phyloP scores from a whole-genome alignment of 2,888 invertebrate genomes.

The Nowickia ferox region DNA sequence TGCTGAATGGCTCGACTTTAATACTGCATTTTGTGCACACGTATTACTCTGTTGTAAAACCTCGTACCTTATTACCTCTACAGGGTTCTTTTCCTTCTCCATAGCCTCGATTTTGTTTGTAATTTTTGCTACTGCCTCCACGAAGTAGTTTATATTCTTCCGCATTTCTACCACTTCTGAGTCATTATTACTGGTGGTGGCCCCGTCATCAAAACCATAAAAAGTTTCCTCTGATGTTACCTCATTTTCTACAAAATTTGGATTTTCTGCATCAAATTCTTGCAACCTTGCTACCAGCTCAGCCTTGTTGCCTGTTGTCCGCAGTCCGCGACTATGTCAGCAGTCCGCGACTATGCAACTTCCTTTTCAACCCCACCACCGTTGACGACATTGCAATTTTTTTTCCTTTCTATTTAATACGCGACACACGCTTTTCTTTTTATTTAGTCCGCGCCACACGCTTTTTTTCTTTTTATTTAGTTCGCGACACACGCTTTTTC shows the following conservation, averaged over 20 bases:
- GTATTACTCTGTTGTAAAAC: too few species aligned
- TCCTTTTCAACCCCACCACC: conserved; percentile 16
- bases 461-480: too few species aligned
- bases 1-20: too few species aligned
- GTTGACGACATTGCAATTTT: not conserved
- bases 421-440: too few species aligned
- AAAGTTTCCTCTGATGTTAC: not conserved
- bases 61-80: too few species aligned
- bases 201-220: not conserved
- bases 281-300: conserved; percentile 17
- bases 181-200: not conserved
- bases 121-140: not conserved
- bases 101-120: not conserved
- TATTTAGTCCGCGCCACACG: too few species aligned
- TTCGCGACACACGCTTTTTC: too few species aligned
- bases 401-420: too few species aligned
- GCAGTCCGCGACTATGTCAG: not conserved
- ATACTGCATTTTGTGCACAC: too few species aligned
- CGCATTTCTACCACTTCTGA: not conserved
- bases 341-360: not conserved
- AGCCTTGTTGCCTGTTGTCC: conserved; percentile 35
- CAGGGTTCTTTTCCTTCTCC: not conserved
- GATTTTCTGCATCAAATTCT: conserved; percentile 1
- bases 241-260: not conserved
- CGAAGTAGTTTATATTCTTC: not conserved